Percentiles rank a stretch among this genome's conserved stretches.
Conservation (phyloP, 2,888 invertebrate genomes). For the Archips crataeganus region DNA sequence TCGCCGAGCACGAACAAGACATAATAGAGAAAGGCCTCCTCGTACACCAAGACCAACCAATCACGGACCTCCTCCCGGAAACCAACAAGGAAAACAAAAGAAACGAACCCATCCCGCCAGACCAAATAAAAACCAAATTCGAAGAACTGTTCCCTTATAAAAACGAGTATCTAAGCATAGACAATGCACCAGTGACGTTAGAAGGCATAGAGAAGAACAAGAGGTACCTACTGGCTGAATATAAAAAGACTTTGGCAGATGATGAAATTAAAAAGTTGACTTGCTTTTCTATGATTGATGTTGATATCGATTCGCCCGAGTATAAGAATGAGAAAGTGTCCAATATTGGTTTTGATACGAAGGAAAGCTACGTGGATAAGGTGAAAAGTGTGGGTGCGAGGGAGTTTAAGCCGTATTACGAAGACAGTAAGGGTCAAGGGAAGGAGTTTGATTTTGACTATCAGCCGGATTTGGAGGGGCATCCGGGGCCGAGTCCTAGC, state of each 20-base stretch:
- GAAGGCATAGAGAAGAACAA: slow-evolving; percentile 76
- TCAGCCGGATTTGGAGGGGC: slow-evolving; percentile 92
- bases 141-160: slow-evolving; percentile 67
- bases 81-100: slow-evolving; percentile 45
- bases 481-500: slow-evolving; percentile 97
- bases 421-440: slow-evolving; percentile 61
- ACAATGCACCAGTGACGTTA: slow-evolving; percentile 64
- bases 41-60: slow-evolving; percentile 56
- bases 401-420: slow-evolving; percentile 66
- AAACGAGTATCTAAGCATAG: slow-evolving; percentile 49
- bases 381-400: slow-evolving; percentile 51
- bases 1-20: slow-evolving; percentile 63
- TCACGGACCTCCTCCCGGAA: slow-evolving; percentile 66
- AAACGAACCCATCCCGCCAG: neutral
- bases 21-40: slow-evolving; percentile 64
- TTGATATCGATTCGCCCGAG: slow-evolving; percentile 68
- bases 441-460: slow-evolving; percentile 92
- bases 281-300: slow-evolving; percentile 81
- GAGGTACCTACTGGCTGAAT: slow-evolving; percentile 58
- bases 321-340: slow-evolving; percentile 70
- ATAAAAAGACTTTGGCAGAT: slow-evolving; percentile 57
- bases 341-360: slow-evolving; percentile 73
- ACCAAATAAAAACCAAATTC: slow-evolving; percentile 38
- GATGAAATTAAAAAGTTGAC: slow-evolving; percentile 67
- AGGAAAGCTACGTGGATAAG: slow-evolving; percentile 63